Base-by-base conservation (phyloP, 2,113 vertebrate species). In the Pelobates fuscus region DNA sequence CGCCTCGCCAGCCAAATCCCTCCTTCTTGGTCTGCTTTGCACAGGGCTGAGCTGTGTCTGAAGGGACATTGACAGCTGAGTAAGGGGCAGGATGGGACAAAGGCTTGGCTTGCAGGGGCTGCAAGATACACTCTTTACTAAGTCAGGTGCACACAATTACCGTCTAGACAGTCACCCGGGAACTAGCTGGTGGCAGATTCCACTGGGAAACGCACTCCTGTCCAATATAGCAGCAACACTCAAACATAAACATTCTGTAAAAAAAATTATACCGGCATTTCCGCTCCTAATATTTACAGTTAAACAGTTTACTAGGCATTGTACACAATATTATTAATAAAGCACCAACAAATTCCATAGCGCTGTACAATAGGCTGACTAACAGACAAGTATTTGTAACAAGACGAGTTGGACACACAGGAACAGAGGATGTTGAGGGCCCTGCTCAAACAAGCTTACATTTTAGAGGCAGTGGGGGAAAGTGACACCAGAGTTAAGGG, bases 81-180 rank as follows among this genome's bases (percentile, higher is more conserved):
- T 2, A 41, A 46, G 21, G 57, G 41, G 30, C 52, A 23, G 52
- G n/a, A 23, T 5, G 17, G 20, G 52, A 55, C 52, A 55, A 55
- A 20, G 20, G 52, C 52, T 55, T 23, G 52, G 52, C 4, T 8
- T 3, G 44, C 44, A 17, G 46, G 25, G 3, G 26, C 11, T 21
- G 12, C 62, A 17, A 8, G 43, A 37, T 27, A 3, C 24, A 44
- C 23, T 49, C 17, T 15, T 61, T 59, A 59, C 58, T 23, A 70
- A 72, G 59, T 72, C 70, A 72, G 61, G 61, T 74, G 61, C 71
- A 52, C 57, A 30, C 71, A 43, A 74, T 66, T 55, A 65, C 71
- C 63, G 71, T 74, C 71, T 74, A 74, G 71, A 74, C 71, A 74
- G 49, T 57, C 71, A 57, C 71, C 26, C 24, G 70, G 54, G 68